These are phyloP conservation scores for Thunnus thynnus DNA, from an alignment of 2,113 vertebrate species.

Conservation along the genomic window DNA sequence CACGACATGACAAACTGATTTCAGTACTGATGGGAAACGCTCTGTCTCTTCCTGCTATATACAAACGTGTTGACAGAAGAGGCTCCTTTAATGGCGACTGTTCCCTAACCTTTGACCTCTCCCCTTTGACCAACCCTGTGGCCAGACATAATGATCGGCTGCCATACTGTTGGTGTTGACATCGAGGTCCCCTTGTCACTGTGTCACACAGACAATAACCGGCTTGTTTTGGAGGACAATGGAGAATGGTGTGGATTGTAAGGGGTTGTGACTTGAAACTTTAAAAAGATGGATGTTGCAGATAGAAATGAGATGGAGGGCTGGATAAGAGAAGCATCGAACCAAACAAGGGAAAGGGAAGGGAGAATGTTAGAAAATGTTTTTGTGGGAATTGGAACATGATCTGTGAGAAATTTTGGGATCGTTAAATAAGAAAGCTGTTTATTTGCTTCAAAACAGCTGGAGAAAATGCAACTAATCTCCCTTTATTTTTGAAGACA, in stretches of 20 bases:
- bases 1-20: constrained; percentile 43
- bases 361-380: neutral
- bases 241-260: constrained; percentile 41
- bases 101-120: constrained; percentile 71
- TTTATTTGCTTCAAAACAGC: constrained; percentile 4
- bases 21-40: constrained; percentile 49
- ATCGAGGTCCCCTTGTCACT: constrained; percentile 68
- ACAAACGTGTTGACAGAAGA: constrained; percentile 80
- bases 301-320: constrained; percentile 26
- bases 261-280: constrained; percentile 52
- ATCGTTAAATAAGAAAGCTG: neutral
- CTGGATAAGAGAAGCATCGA: neutral
- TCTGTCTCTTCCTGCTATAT: constrained; percentile 64
- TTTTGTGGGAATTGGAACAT: neutral
- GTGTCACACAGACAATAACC: constrained; percentile 64
- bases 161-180: constrained; percentile 66
- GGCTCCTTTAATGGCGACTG: constrained; percentile 69
- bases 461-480: constrained; percentile 5
- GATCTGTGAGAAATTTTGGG: neutral
- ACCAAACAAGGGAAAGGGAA: neutral
- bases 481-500: neutral
- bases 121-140: constrained; percentile 62
- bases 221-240: constrained; percentile 69
- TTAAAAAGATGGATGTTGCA: constrained; percentile 56
- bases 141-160: constrained; percentile 72